Base-by-base conservation (phyloP, 2,797 vertebrate species). In the Lophius americanus region DNA sequence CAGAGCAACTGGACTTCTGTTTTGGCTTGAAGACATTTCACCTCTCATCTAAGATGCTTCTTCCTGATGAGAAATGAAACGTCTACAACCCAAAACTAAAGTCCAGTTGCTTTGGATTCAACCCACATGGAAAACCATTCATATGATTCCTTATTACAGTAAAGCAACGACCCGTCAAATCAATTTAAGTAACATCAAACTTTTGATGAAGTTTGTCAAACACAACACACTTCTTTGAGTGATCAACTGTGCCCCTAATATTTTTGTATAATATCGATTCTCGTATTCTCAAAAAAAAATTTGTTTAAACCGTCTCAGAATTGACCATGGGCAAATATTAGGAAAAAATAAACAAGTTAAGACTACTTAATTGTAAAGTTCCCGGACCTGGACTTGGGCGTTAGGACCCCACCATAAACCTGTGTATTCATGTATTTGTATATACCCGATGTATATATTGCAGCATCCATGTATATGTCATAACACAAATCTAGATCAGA, bases 371-470 rank as follows among this genome's bases (percentile, higher is more conserved):
- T 10, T 0, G 63, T 23, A 23, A 23, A 23, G 7, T 41, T 72
- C 44, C 36, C 53, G 23, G 39, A 51, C 43, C 3, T 52, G 55
- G 60, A 64, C 64, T 74, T 73, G 39, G 82, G 66, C 75, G 68
- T 76, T 38, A 59, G 70, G 68, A 82, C 59, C 76, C 69, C 73
- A 77, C 77, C 36, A 44, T 48, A 82, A 58, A 85, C 85, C 79
- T 89, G 87, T 87, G 88, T 86, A 83, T 85, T 76, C 71, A 86
- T 92, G 87, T 89, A 92, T 90, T 77, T 92, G 91, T 90, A 91
- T 84, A 73, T 81, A 91, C 81, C 76, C 71, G 64, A 89, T 91
- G 90, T 88, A 92, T 92, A 91, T 88, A 89, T 84, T 85, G 67
- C 65, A 76, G 78, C 84, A 74, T 48, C 51, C 32, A 52, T 51